Conservation (phyloP, 2,797 vertebrate species). For the Artibeus lituratus region DNA sequence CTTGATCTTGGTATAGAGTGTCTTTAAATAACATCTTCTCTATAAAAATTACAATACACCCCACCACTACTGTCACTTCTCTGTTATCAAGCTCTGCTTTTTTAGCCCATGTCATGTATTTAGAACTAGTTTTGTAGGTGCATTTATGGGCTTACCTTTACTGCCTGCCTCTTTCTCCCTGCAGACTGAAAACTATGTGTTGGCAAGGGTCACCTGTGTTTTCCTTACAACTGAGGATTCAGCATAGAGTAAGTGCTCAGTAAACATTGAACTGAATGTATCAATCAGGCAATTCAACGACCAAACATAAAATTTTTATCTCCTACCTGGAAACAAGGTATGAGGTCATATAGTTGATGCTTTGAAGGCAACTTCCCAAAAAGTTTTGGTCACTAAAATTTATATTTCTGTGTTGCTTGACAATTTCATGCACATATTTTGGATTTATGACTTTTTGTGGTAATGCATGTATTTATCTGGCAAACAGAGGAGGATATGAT, state of each 20-base stretch:
- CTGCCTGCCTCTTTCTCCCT: not conserved
- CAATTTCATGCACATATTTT: not conserved
- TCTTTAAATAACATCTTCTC: not conserved
- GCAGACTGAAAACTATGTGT: not conserved
- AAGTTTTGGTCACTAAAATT: not conserved
- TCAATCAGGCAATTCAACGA: not conserved
- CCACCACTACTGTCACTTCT: not conserved
- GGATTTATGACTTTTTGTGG: not conserved
- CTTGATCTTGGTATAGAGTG: not conserved
- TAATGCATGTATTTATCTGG: not conserved
- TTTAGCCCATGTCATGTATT: not conserved
- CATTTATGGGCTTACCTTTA: not conserved
- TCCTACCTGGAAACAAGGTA: not conserved
- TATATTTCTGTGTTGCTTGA: not conserved
- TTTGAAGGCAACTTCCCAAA: not conserved
- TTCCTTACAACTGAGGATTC: not conserved
- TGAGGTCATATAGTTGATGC: not conserved
- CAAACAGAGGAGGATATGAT: not conserved
- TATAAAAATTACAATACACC: not conserved
- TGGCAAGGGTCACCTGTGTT: not conserved
- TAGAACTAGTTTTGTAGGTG: not conserved
- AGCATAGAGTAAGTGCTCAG: not conserved
- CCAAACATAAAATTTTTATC: not conserved
- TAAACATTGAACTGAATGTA: not conserved
- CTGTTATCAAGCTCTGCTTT: not conserved